Conservation (phyloP, 2,888 invertebrate species). For the Heliconius charithonia region DNA sequence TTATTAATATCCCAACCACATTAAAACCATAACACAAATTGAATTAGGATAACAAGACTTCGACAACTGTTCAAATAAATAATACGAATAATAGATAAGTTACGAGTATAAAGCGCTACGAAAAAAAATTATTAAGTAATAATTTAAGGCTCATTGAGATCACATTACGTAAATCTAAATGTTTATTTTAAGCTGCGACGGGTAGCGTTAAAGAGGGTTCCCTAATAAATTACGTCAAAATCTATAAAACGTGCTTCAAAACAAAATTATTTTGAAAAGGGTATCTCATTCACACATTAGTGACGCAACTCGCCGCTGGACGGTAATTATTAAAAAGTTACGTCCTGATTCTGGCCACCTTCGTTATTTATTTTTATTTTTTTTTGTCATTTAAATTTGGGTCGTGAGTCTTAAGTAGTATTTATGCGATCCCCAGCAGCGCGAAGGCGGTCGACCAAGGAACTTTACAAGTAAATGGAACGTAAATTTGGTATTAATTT, state of each 20-base stretch:
- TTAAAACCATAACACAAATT: not conserved
- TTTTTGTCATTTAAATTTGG: conserved; percentile 69
- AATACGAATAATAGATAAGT: not conserved
- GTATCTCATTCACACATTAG: conserved; percentile 79
- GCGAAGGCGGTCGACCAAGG: conserved; percentile 54
- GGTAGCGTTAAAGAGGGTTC: conserved; percentile 62
- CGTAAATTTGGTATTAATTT: conserved; percentile 38
- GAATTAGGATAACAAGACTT: no score
- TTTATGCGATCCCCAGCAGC: conserved; percentile 80
- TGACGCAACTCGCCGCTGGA: conserved; percentile 75
- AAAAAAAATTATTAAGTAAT: conserved; percentile 41
- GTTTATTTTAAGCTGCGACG: conserved; percentile 57
- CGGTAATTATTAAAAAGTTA: conserved; percentile 79
- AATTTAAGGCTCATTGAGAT: conserved; percentile 40
- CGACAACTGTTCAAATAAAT: not conserved
- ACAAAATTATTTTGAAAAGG: conserved; percentile 77
- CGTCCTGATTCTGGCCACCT: conserved; percentile 59
- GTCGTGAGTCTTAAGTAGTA: conserved; percentile 79
- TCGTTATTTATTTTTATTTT: conserved; percentile 59
- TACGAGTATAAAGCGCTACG: not conserved
- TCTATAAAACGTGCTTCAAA: conserved; percentile 77
- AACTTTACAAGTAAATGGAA: conserved; percentile 35
- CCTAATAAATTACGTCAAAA: conserved; percentile 76
- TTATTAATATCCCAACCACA: not conserved
- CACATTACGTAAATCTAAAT: conserved; percentile 50